Evolutionary conservation across 2,888 invertebrate species (phyloP).

Genomic region (Caenorhabditis sp.): DNA sequence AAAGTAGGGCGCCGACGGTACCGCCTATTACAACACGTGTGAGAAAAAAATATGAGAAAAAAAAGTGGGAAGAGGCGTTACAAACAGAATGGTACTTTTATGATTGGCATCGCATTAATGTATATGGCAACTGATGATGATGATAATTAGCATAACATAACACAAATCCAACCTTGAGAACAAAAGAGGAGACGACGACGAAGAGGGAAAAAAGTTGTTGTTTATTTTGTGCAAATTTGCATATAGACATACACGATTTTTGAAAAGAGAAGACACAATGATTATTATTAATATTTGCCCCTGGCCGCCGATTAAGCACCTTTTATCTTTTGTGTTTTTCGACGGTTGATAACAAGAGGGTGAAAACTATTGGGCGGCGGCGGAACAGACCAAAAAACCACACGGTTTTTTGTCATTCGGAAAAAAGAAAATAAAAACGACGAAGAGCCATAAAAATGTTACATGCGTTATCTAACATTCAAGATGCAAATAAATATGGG

Average conservation of each 20-base stretch:
- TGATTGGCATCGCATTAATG: too few species aligned
- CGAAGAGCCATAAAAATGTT: too few species aligned
- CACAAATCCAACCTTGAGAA: background rate
- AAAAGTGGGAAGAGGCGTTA: background rate
- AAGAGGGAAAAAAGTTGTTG: background rate
- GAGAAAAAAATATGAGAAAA: background rate
- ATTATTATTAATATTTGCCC: background rate
- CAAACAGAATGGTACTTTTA: background rate
- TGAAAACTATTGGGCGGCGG: background rate
- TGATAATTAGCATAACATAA: background rate
- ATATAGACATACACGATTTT: background rate
- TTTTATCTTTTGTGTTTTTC: background rate
- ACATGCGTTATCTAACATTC: too few species aligned
- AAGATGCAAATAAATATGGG: too few species aligned
- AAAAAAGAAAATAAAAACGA: too few species aligned
- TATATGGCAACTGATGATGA: too few species aligned
- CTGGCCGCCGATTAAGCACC: background rate
- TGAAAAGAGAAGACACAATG: background rate
- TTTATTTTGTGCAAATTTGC: slow-evolving; percentile 1
- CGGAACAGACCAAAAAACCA: too few species aligned
- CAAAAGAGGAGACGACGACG: background rate
- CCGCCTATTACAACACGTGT: background rate
- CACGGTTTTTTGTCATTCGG: too few species aligned
- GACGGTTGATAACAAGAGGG: background rate
- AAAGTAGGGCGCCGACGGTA: background rate